Evolutionary conservation across 37 sponge, comb jelly and placozoan genomes (phyloP).

Genomic region (Ephydatia muelleri): DNA sequence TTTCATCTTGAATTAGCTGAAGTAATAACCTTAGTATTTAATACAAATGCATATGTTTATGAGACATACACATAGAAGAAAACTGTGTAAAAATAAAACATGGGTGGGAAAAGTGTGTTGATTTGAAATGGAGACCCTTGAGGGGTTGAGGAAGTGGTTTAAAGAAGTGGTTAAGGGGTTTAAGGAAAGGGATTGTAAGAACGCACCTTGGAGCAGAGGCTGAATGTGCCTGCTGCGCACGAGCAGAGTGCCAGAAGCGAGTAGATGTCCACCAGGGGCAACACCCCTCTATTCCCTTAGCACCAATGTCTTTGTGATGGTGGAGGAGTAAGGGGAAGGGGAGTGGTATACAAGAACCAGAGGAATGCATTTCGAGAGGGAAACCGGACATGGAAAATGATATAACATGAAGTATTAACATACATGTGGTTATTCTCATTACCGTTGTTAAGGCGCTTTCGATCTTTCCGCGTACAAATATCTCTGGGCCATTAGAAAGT

Average conservation of each 20-base stretch:
- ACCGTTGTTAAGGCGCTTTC: slow-evolving; percentile 77
- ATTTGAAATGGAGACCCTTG: too few relatives aligned
- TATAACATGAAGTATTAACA: not conserved
- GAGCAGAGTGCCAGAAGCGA: slow-evolving; percentile 77
- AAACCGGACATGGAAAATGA: not conserved
- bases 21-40: too few relatives aligned
- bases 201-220: slow-evolving; percentile 70
- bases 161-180: not conserved
- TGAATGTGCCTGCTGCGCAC: slow-evolving; percentile 38
- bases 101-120: too few relatives aligned
- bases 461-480: slow-evolving; percentile 70
- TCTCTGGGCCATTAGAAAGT: slow-evolving; percentile 84
- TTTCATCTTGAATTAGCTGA: too few relatives aligned
- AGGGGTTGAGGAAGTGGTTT: too few relatives aligned
- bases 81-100: too few relatives aligned
- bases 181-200: not conserved
- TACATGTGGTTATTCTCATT: not conserved
- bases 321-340: not conserved
- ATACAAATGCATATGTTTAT: too few relatives aligned
- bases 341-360: not conserved
- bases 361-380: not conserved
- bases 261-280: slow-evolving; percentile 69
- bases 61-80: too few relatives aligned
- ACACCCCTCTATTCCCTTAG: slow-evolving; percentile 75
- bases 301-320: slow-evolving; percentile 51